phyloP scores from a whole-genome alignment of 2,888 invertebrate species.

The Scotopteryx bipunctaria region DNA sequence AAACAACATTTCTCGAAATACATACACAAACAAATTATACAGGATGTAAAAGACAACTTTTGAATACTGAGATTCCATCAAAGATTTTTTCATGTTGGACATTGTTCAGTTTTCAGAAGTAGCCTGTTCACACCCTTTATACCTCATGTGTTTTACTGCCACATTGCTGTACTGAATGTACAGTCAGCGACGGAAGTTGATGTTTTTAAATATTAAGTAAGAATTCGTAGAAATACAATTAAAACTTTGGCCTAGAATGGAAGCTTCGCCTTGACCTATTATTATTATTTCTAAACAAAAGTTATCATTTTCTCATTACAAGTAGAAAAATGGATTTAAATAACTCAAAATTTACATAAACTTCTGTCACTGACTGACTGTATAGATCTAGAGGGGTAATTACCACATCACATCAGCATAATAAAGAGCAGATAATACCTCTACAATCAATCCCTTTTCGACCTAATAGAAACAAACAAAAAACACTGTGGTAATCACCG shows the following conservation, averaged over 20 bases:
- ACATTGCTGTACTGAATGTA: conserved; percentile 13
- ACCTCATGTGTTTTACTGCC: conserved; percentile 4
- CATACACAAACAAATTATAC: conserved; percentile 12
- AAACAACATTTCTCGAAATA: conserved; percentile 2
- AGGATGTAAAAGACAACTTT: not conserved
- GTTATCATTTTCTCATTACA: too few relatives aligned
- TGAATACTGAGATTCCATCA: not conserved
- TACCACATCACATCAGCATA: not conserved
- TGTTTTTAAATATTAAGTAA: too few relatives aligned
- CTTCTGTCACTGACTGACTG: too few relatives aligned
- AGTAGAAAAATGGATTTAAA: too few relatives aligned
- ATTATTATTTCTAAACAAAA: too few relatives aligned
- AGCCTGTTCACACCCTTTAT: not conserved
- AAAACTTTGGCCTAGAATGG: too few relatives aligned
- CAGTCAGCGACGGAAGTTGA: too few relatives aligned
- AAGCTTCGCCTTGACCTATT: too few relatives aligned
- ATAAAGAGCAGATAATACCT: not conserved
- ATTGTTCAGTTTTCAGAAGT: not conserved
- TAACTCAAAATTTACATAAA: too few relatives aligned
- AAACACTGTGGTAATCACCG: conserved; percentile 4
- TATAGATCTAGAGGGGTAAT: conserved; percentile 15
- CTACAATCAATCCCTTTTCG: not conserved
- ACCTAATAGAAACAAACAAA: not conserved
- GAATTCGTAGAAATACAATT: too few relatives aligned
- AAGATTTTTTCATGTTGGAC: too few relatives aligned